These are phyloP conservation scores for Latrodectus geometricus DNA, from an alignment of 1,140 invertebrate genomes.

Conservation along the genomic window DNA sequence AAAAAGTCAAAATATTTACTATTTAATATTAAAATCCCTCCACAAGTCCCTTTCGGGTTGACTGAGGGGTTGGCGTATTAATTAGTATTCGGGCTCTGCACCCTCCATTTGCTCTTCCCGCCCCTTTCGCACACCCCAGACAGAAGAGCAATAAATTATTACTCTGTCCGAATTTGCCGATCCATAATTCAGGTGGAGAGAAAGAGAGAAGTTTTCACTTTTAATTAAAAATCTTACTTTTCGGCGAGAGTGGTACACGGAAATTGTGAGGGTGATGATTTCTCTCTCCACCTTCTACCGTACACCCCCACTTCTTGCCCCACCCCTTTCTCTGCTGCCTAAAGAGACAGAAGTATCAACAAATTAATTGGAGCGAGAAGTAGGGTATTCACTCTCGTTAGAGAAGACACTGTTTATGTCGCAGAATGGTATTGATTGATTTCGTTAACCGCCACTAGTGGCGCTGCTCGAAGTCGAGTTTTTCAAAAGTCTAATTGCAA, in stretches of 20 bases:
- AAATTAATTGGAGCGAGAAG: slow-evolving; percentile 43
- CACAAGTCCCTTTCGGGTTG: background rate
- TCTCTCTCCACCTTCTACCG: background rate
- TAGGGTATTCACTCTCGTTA: background rate
- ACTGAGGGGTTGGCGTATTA: slow-evolving; percentile 9
- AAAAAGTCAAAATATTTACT: slow-evolving; percentile 36
- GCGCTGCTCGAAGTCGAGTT: background rate
- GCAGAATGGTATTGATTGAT: slow-evolving; percentile 27
- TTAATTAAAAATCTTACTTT: slow-evolving; percentile 53
- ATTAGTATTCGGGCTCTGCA: slow-evolving; percentile 16
- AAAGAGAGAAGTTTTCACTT: slow-evolving; percentile 40
- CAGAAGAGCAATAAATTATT: slow-evolving; percentile 31
- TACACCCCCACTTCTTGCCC: background rate
- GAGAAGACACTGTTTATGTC: slow-evolving; percentile 3
- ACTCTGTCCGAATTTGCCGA: slow-evolving; percentile 45
- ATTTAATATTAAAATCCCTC: slow-evolving; percentile 41
- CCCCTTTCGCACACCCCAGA: background rate
- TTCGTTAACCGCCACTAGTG: background rate
- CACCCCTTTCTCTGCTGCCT: too few relatives aligned
- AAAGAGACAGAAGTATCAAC: slow-evolving; percentile 14
- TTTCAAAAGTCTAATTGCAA: background rate
- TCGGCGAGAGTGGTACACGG: background rate
- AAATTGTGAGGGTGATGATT: background rate
- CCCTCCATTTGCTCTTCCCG: background rate
- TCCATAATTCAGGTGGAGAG: slow-evolving; percentile 45